Conservation (phyloP, 2,797 vertebrate genomes). For the Acrossocheilus wenchowensis region DNA sequence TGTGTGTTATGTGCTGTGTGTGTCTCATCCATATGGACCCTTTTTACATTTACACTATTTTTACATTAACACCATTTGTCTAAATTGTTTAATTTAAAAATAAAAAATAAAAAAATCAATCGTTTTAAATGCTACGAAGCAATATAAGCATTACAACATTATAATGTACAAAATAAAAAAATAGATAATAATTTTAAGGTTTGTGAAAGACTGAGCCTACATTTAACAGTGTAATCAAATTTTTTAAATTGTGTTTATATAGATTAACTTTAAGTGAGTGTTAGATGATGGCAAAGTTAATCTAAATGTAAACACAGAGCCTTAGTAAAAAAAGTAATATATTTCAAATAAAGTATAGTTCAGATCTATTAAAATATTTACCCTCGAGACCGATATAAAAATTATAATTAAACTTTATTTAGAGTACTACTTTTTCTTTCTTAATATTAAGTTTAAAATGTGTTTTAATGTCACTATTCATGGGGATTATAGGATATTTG, state of each 20-base stretch:
- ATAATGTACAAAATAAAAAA: background rate
- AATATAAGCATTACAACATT: background rate
- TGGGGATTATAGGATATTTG: background rate
- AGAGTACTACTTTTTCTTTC: background rate
- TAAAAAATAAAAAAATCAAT: background rate
- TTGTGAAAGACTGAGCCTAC: background rate
- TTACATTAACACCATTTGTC: background rate
- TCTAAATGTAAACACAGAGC: background rate
- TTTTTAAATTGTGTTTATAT: background rate
- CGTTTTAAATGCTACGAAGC: background rate
- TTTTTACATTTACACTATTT: slow-evolving; percentile 1
- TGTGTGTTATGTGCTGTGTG: slow-evolving; percentile 41
- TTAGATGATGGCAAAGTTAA: background rate
- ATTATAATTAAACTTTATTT: too few relatives aligned
- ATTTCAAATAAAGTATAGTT: background rate
- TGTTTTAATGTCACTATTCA: background rate
- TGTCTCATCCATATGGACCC: background rate
- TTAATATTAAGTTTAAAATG: background rate
- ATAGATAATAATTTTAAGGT: background rate
- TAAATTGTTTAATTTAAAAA: background rate
- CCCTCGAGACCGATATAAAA: too few relatives aligned
- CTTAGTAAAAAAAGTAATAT: background rate
- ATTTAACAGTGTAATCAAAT: background rate
- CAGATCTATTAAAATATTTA: background rate
- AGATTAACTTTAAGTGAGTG: background rate